phyloP scores from a whole-genome alignment of 2,797 vertebrate genomes.

The Ambastaia sidthimunki region DNA sequence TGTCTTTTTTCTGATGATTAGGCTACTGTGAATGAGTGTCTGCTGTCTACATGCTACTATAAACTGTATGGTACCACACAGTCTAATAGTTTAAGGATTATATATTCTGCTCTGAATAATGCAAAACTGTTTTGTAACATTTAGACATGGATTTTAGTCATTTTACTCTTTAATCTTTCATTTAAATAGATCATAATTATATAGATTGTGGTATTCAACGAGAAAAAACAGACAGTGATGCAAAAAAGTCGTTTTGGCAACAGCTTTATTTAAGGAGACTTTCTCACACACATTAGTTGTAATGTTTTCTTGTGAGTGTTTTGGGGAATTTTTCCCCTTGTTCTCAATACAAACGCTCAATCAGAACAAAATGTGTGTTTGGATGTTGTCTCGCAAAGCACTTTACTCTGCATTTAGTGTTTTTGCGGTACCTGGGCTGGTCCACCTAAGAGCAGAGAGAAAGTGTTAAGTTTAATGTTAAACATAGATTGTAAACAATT shows the following conservation, averaged over 20 bases:
- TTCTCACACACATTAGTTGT: constrained; percentile 1
- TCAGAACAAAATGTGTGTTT: neutral
- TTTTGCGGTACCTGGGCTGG: neutral
- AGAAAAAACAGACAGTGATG: neutral
- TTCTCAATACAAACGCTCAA: neutral
- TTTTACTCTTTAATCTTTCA: neutral
- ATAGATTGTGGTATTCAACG: neutral
- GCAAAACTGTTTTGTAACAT: no score
- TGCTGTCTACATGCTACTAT: no score
- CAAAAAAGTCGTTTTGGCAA: neutral
- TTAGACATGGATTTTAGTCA: no score
- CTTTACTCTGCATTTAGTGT: neutral
- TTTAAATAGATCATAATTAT: neutral
- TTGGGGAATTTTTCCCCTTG: neutral
- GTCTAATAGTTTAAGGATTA: no score
- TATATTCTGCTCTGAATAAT: no score
- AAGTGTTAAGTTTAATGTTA: neutral
- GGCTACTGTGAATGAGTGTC: no score
- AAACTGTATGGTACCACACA: no score
- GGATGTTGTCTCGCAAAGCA: neutral
- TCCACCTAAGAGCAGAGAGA: neutral
- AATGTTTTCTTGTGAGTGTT: neutral
- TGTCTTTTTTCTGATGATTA: no score
- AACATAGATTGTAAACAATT: neutral
- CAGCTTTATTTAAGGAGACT: neutral